Evolutionary conservation across 2,888 invertebrate species (phyloP).

Genomic region (Drymonia ruficornis): DNA sequence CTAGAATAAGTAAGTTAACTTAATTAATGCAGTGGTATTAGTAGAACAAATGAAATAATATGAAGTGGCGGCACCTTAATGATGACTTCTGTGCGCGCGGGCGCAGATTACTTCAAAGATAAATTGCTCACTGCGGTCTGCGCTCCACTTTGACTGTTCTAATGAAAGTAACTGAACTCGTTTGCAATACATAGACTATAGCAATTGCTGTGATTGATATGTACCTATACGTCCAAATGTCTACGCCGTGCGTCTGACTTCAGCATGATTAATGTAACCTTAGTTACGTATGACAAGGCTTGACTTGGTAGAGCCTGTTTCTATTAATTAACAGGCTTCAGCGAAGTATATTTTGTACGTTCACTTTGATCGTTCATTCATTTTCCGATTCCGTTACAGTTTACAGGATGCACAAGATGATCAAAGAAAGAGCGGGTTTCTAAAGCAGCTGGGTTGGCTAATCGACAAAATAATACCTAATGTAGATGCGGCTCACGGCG

Average conservation of each 20-base stretch:
- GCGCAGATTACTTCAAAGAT: constrained; percentile 46
- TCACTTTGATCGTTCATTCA: neutral
- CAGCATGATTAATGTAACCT: neutral
- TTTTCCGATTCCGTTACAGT: neutral
- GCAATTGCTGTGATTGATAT: constrained; percentile 31
- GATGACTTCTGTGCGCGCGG: constrained; percentile 34
- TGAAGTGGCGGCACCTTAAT: constrained; percentile 26
- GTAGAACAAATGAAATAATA: constrained; percentile 19
- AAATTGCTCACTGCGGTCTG: constrained; percentile 44
- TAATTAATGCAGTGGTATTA: neutral
- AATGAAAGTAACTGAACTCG: constrained; percentile 50
- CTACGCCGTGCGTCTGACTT: constrained; percentile 23
- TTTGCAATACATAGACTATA: constrained; percentile 27
- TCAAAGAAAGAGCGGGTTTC: constrained; percentile 43
- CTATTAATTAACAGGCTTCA: neutral
- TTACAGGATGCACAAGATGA: constrained; percentile 11
- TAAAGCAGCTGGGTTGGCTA: constrained; percentile 50
- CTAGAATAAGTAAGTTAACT: no score
- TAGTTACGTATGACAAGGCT: constrained; percentile 1
- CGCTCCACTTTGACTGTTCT: constrained; percentile 34
- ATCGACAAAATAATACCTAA: constrained; percentile 51
- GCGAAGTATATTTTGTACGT: neutral
- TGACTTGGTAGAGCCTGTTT: neutral
- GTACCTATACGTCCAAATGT: constrained; percentile 13
- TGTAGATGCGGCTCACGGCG: constrained; percentile 56